Base-by-base conservation (phyloP, 1,140 invertebrate species). In the Drosophila tani region DNA sequence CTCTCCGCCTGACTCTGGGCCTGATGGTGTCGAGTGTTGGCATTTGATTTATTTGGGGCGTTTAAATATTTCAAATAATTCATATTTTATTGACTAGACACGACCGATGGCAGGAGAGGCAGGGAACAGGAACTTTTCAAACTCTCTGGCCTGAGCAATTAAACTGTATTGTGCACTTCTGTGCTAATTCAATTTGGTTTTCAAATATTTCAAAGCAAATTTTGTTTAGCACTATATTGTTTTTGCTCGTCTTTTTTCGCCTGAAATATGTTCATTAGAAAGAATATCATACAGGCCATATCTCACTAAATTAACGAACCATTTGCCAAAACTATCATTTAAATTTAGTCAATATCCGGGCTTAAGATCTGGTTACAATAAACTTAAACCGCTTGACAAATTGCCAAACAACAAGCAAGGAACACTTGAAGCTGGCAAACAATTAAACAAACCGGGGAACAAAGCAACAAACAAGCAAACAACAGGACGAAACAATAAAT, bases 61-160 rank as follows among this genome's bases (percentile, higher is more conserved):
- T 69, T 81, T 79, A 75, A 86, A 86, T 86, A 86, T 79, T 86
- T 86, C 53, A 86, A 82, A 86, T 82, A 86, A 79, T 86, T 86
- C 79, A 79, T 86, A 79, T 86, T 86, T 86, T 86, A 86, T 86
- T 86, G 82, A 85, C 82, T 85, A 60, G 75, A 75, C 69, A 78
- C 27, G 71, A 50, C 60, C 58, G 45, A 19, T 46, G 45, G 40
- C 55, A 45, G 47, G 57, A 24, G 29, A 7, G 29, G 24, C 27
- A 43, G 21, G 11, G 21, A 24, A 24, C 11, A 29, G n/a, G 45
- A 15, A 50, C 38, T 46, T 41, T 53, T 41, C 19, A 21, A 66
- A 46, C 47, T 35, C 66, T 32, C 53, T 43, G 53, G 29, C 53
- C 68, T 24, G 12, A 77, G 76, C 81, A 84, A 81, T 83, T 84